These are phyloP conservation scores for Ochropleura plecta DNA, from an alignment of 2,888 invertebrate species.

Conservation along the genomic window DNA sequence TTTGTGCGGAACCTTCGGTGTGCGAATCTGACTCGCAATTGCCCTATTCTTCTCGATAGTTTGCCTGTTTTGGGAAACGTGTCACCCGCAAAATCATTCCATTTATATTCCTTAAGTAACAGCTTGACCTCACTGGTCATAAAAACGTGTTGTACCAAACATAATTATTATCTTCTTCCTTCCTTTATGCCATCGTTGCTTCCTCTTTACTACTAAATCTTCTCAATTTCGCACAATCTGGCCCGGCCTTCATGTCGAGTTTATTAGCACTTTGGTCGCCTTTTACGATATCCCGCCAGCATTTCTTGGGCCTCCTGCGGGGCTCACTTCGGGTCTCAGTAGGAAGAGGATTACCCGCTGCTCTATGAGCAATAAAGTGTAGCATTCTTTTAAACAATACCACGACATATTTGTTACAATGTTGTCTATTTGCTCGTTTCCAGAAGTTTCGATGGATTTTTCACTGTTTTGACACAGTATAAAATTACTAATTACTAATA, in stretches of 20 bases:
- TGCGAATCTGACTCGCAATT: too few relatives aligned
- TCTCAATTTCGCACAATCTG: conserved; percentile 53
- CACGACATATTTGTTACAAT: not conserved
- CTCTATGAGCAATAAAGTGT: conserved; percentile 27
- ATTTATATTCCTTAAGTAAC: not conserved
- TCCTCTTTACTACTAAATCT: conserved; percentile 32
- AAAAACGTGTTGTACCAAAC: conserved; percentile 32
- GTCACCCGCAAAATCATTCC: not conserved
- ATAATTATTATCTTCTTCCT: conserved; percentile 21
- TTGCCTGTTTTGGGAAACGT: not conserved
- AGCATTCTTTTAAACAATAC: conserved; percentile 18
- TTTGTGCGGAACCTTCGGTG: too few relatives aligned
- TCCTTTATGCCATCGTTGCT: conserved; percentile 1
- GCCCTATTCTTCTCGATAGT: not conserved
- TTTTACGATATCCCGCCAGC: conserved; percentile 54
- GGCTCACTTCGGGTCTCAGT: conserved; percentile 27
- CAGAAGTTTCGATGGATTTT: not conserved
- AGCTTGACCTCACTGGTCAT: conserved; percentile 14
- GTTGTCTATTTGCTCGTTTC: not conserved
- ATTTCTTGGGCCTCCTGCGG: conserved; percentile 51
- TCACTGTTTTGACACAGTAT: not conserved
- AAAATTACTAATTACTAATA: too few relatives aligned
- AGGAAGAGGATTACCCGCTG: conserved; percentile 38
- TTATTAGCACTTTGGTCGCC: conserved; percentile 55
- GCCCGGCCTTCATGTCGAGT: conserved; percentile 47